Conservation (phyloP, 2,888 invertebrate genomes). For the Tenthredo amoena region DNA sequence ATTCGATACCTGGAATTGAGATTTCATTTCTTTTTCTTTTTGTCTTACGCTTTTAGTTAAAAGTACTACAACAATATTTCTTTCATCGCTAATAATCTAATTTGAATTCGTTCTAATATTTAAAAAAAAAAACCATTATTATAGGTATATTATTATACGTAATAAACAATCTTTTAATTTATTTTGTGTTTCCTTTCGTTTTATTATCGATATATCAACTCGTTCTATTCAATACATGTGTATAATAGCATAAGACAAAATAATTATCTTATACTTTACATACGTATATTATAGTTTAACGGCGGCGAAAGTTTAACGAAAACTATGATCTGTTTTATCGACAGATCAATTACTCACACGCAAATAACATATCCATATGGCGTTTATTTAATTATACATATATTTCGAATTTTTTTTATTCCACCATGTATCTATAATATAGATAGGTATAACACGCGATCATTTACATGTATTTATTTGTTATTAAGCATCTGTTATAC, state of each 20-base stretch:
- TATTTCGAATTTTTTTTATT: not conserved
- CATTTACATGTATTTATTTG: not conserved
- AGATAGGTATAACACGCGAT: not conserved
- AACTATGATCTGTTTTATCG: constrained; percentile 1
- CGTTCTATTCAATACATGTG: too few relatives aligned
- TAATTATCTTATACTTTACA: not conserved
- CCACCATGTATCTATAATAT: not conserved
- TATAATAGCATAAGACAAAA: too few relatives aligned
- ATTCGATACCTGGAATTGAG: too few relatives aligned
- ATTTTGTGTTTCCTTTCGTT: not conserved
- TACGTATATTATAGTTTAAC: constrained; percentile 4
- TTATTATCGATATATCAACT: not conserved
- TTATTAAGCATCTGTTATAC: too few relatives aligned
- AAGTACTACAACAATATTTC: too few relatives aligned
- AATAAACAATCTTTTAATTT: not conserved
- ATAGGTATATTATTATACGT: not conserved
- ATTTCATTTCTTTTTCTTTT: too few relatives aligned
- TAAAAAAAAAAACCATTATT: not conserved
- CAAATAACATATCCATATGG: not conserved
- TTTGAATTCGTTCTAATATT: not conserved
- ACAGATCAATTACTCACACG: not conserved
- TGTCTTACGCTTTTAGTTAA: too few relatives aligned
- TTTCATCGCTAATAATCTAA: not conserved
- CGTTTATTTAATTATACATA: not conserved
- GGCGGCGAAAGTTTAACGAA: constrained; percentile 47